Evolutionary conservation across 2,797 vertebrate genomes (phyloP).

Genomic region (Margarornis squamiger): DNA sequence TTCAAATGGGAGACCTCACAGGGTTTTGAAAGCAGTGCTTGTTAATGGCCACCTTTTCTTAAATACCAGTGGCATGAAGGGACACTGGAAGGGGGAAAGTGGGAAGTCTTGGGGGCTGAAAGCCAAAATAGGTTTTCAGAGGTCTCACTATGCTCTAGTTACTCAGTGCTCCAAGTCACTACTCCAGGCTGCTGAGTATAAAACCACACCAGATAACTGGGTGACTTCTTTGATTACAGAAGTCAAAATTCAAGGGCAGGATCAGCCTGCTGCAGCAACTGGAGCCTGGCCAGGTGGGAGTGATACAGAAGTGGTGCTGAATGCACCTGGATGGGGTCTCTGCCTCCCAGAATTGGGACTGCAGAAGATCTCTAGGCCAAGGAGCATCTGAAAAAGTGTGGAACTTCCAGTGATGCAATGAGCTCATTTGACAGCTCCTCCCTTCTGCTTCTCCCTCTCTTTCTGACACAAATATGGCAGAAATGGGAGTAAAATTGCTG

Average conservation of each 20-base stretch:
- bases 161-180: neutral
- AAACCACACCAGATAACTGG: neutral
- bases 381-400: neutral
- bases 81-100: neutral
- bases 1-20: neutral
- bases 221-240: neutral
- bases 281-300: neutral
- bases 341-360: neutral
- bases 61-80: neutral
- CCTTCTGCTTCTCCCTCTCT: neutral
- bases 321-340: accelerated
- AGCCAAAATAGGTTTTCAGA: neutral
- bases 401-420: neutral
- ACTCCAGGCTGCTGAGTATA: neutral
- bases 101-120: neutral
- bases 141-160: neutral
- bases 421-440: neutral
- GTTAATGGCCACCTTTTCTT: neutral
- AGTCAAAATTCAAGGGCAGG: neutral
- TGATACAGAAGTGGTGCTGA: neutral
- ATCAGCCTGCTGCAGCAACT: neutral
- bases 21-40: neutral
- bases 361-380: neutral
- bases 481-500: neutral
- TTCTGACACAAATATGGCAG: neutral